Evolutionary conservation across 2,113 vertebrate species (phyloP), one percentile per base, ranked within the genome.

Genomic region (Ranitomeya variabilis): DNA sequence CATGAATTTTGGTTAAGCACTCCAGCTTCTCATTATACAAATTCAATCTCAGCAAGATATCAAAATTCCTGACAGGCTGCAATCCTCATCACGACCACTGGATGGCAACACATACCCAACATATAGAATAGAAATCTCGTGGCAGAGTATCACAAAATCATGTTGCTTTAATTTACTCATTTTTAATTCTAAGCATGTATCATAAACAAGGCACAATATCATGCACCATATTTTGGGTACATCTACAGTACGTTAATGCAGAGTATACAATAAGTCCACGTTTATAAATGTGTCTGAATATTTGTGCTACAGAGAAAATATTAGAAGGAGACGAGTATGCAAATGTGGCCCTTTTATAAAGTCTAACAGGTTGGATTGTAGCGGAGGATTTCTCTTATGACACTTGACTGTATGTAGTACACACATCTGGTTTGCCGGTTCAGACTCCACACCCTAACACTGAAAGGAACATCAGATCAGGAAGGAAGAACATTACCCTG

Each of bases 401-500:
- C 73, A 45, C 37, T 76, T 76, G 16, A 9, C 14, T 37, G 67
- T 69, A 26, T 69, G 26, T 26, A 69, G 67, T 4, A 37, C 26
- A 51, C 73, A 76, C 73, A 76, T 76, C 45, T 52, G 73, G 73
- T 52, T 76, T 76, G 45, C 37, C 21, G 45, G 73, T 51, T 76
- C 37, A 76, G 73, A 76, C 73, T 64, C 67, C 87, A 64, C 87
- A 83, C 60, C 80, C 79, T 81, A 37, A 81, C 79, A 62, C 57
- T 81, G 59, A 81, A 60, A 45, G 60, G 80, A 82, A 82, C 80
- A 82, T 37, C 31, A 80, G 37, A 80, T 80, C 57, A 59, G 80
- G 80, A 81, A 81, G 80, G 80, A 82, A 82, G 80, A 82, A 64
- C 37, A 51, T 83, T 66, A 83, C 64, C 59, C 80, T 83, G 60